phyloP scores from a whole-genome alignment of 1,140 invertebrate genomes.

The Drosophila chauvacae region DNA sequence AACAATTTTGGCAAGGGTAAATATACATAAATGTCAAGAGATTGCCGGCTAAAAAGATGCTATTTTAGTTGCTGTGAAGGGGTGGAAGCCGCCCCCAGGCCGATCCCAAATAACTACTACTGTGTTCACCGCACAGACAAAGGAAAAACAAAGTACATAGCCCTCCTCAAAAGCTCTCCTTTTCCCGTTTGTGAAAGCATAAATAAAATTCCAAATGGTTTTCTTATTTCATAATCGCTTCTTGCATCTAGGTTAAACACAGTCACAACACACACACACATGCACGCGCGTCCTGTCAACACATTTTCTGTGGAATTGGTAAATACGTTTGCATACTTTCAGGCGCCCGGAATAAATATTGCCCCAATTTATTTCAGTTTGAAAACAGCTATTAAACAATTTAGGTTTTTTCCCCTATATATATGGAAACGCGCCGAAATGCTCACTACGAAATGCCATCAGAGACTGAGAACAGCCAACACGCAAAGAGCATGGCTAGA shows the following conservation, averaged over 20 bases:
- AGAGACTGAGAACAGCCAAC: constrained; percentile 58
- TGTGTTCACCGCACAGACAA: constrained; percentile 3
- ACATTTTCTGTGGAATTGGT: background rate
- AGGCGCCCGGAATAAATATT: background rate
- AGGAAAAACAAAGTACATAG: background rate
- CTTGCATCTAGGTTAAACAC: constrained; percentile 69
- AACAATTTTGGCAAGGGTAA: constrained; percentile 20
- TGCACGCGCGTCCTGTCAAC: background rate
- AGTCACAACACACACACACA: constrained; percentile 1
- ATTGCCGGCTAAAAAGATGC: constrained; percentile 33
- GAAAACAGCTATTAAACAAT: constrained; percentile 31
- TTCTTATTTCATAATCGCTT: constrained; percentile 77
- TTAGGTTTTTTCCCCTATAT: constrained; percentile 7
- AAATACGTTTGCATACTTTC: constrained; percentile 28
- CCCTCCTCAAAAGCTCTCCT: background rate
- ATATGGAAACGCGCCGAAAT: constrained; percentile 20
- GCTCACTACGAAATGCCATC: constrained; percentile 68
- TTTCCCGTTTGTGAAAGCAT: constrained; percentile 2
- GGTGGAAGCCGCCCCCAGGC: constrained; percentile 23
- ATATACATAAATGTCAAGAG: constrained; percentile 33
- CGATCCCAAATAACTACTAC: constrained; percentile 22
- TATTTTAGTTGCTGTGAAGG: constrained; percentile 12
- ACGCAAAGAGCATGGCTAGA: constrained; percentile 26
- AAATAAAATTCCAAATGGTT: constrained; percentile 40
- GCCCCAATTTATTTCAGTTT: constrained; percentile 32